Conservation (phyloP, 1,140 invertebrate genomes). For the Anastatus disparis region DNA sequence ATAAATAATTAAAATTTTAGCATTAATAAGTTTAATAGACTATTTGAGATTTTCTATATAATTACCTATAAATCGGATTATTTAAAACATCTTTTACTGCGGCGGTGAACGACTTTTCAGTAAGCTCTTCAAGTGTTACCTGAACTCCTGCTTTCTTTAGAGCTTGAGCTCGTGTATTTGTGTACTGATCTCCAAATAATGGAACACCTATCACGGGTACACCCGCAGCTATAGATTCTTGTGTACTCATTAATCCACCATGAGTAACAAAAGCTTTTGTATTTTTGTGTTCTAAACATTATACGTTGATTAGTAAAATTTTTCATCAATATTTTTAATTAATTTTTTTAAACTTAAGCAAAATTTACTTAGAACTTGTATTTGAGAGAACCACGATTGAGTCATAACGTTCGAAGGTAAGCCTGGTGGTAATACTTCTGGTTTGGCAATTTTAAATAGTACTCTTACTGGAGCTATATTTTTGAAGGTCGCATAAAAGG, state of each 20-base stretch:
- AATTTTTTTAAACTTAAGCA: no score
- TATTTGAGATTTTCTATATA: no score
- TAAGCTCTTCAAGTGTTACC: constrained; percentile 30
- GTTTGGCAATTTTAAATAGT: constrained; percentile 52
- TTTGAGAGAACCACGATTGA: constrained; percentile 74
- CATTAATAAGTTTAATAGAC: no score
- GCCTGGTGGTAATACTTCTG: constrained; percentile 54
- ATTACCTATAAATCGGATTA: constrained; percentile 45
- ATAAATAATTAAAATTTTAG: no score
- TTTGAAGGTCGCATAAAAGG: constrained; percentile 51
- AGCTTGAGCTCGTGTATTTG: constrained; percentile 42
- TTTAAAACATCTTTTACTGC: constrained; percentile 41
- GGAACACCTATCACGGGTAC: constrained; percentile 66
- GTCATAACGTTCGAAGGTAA: constrained; percentile 72
- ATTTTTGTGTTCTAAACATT: constrained; percentile 63
- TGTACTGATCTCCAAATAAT: constrained; percentile 51
- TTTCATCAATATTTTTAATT: no score
- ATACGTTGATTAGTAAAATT: no score
- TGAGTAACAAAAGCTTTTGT: constrained; percentile 43
- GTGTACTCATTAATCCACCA: constrained; percentile 64
- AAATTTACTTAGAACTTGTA: constrained; percentile 63
- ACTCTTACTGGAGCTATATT: constrained; percentile 53
- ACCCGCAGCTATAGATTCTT: constrained; percentile 63
- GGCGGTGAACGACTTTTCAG: constrained; percentile 34
- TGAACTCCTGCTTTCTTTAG: constrained; percentile 31